A percentile compares a stretch with the other conserved stretches of the same genome.
phyloP scores from a whole-genome alignment of 2,797 vertebrate species.

The Benthosema pterotum region DNA sequence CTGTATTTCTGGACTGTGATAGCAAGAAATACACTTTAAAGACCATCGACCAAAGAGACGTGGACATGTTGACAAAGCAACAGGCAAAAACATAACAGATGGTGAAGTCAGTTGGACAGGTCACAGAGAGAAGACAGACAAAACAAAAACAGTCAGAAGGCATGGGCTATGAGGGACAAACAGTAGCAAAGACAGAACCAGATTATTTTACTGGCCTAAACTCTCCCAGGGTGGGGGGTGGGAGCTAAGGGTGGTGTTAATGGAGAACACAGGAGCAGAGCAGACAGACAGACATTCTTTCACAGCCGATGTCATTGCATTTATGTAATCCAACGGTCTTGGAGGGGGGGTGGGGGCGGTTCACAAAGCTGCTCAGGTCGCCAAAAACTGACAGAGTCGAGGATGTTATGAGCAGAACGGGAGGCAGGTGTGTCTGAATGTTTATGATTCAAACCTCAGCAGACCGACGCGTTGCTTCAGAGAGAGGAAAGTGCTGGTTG shows the following conservation, averaged over 20 bases:
- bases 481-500: constrained; percentile 34
- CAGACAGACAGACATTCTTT: constrained; percentile 65
- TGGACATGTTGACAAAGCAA: background rate
- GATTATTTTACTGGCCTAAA: constrained; percentile 47
- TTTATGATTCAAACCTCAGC: constrained; percentile 75
- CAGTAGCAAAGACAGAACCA: constrained; percentile 43
- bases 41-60: background rate
- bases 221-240: constrained; percentile 33
- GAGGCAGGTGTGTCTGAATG: constrained; percentile 71
- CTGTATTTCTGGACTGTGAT: constrained; percentile 24
- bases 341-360: constrained; percentile 42
- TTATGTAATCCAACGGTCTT: constrained; percentile 73
- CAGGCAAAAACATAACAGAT: constrained; percentile 27
- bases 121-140: constrained; percentile 19
- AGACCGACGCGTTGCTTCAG: constrained; percentile 62
- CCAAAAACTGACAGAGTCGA: constrained; percentile 63
- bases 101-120: constrained; percentile 27
- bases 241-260: constrained; percentile 43
- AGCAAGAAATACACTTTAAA: background rate
- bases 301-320: constrained; percentile 76
- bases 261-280: constrained; percentile 70
- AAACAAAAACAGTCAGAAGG: too few species aligned
- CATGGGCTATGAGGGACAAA: constrained; percentile 5
- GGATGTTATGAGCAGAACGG: constrained; percentile 74
- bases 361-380: constrained; percentile 34